Percentiles rank a stretch among this genome's conserved stretches.
Evolutionary conservation across 2,797 vertebrate species (phyloP).

Genomic region (Pseudochromis fuscus): DNA sequence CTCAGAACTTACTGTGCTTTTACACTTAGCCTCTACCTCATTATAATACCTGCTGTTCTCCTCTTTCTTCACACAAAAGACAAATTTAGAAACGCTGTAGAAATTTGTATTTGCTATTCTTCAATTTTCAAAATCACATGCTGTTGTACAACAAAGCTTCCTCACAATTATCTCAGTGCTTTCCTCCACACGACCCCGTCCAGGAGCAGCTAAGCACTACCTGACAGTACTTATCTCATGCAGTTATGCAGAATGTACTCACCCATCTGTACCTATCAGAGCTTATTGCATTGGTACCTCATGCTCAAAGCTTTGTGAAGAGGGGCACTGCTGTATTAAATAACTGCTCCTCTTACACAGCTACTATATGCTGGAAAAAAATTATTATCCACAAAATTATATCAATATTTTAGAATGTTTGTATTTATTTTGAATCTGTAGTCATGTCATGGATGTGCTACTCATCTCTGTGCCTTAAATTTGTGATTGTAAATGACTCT

Average conservation of each 20-base stretch:
- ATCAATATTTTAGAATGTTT: slow-evolving; percentile 29
- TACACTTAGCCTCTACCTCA: slow-evolving; percentile 58
- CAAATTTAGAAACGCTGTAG: neutral
- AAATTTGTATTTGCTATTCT: neutral
- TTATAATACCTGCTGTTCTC: slow-evolving; percentile 13
- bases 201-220: slow-evolving; percentile 68
- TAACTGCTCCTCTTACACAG: slow-evolving; percentile 62
- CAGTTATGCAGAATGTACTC: slow-evolving; percentile 56
- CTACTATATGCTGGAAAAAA: slow-evolving; percentile 78
- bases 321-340: slow-evolving; percentile 68
- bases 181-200: slow-evolving; percentile 22
- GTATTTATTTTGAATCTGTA: slow-evolving; percentile 67
- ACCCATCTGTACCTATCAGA: slow-evolving; percentile 36
- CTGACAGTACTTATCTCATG: slow-evolving; percentile 35
- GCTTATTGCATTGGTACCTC: slow-evolving; percentile 76
- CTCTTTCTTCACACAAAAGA: no score
- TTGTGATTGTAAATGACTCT: slow-evolving; percentile 8
- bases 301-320: slow-evolving; percentile 66
- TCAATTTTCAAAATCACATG: slow-evolving; percentile 17
- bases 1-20: slow-evolving; percentile 11
- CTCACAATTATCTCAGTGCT: slow-evolving; percentile 10
- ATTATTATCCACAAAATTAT: slow-evolving; percentile 39
- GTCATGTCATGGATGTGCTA: slow-evolving; percentile 10
- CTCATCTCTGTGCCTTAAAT: slow-evolving; percentile 1
- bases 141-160: slow-evolving; percentile 41